Evolutionary conservation across 2,113 vertebrate species (phyloP).

Genomic region (Brachirus orientalis): DNA sequence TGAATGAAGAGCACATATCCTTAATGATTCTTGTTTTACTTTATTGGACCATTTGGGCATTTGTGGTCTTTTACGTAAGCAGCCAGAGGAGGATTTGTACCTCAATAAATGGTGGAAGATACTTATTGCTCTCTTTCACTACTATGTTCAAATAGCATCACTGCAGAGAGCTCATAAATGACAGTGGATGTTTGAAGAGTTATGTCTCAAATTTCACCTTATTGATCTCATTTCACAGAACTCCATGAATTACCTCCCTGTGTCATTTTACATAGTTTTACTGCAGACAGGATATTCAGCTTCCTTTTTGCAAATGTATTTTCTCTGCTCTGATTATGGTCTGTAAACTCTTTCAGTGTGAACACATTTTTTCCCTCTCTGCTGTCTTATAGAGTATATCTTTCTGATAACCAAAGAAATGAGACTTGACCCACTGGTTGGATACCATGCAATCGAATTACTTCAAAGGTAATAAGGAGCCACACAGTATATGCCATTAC

Average conservation of each 20-base stretch:
- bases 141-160: neutral
- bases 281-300: neutral
- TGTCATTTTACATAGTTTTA: neutral
- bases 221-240: constrained; percentile 6
- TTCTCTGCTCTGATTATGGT: neutral
- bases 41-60: neutral
- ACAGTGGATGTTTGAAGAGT: neutral
- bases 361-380: neutral
- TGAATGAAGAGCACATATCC: neutral
- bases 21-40: neutral
- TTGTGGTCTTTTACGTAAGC: neutral
- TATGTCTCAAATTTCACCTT: neutral
- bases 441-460: constrained; percentile 79
- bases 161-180: constrained; percentile 1
- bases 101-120: neutral
- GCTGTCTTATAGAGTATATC: constrained; percentile 66
- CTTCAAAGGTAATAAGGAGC: constrained; percentile 71
- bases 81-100: neutral
- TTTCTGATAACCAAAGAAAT: constrained; percentile 73
- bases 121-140: constrained; percentile 1
- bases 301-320: neutral
- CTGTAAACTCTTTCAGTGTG: neutral
- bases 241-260: neutral
- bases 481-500: neutral
- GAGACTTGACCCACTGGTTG: constrained; percentile 70